Evolutionary conservation across 1,140 invertebrate species (phyloP).

Genomic region (Leptonema lineaticorne): DNA sequence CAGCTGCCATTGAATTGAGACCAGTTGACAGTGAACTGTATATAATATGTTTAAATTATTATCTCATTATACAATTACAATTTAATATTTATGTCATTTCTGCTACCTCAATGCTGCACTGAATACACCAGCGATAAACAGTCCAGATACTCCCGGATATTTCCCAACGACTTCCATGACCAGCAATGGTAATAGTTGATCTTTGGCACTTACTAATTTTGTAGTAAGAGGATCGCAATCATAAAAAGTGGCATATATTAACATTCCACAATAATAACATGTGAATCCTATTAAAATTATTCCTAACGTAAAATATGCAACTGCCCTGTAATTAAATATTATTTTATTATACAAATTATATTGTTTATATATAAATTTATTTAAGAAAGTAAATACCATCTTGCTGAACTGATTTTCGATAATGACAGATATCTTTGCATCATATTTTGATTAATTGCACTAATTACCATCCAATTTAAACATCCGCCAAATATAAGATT

Average conservation of each 20-base stretch:
- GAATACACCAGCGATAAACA: slow-evolving; percentile 78
- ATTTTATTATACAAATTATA: background rate
- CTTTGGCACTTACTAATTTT: slow-evolving; percentile 63
- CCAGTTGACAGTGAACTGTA: slow-evolving; percentile 83
- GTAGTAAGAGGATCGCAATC: slow-evolving; percentile 80
- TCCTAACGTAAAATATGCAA: slow-evolving; percentile 68
- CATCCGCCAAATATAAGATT: slow-evolving; percentile 74
- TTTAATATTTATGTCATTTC: too few relatives aligned
- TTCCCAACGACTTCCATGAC: slow-evolving; percentile 73
- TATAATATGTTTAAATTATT: too few relatives aligned
- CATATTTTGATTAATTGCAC: slow-evolving; percentile 83
- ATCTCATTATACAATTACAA: too few relatives aligned
- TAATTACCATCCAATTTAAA: slow-evolving; percentile 78
- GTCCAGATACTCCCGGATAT: slow-evolving; percentile 68
- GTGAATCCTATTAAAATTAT: slow-evolving; percentile 55
- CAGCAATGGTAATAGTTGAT: slow-evolving; percentile 67
- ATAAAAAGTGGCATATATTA: slow-evolving; percentile 79
- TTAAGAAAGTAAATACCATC: slow-evolving; percentile 54
- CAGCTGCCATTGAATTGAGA: slow-evolving; percentile 87
- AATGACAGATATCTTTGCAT: slow-evolving; percentile 74
- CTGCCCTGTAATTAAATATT: slow-evolving; percentile 57
- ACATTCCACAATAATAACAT: slow-evolving; percentile 70
- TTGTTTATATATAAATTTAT: background rate
- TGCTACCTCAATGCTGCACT: slow-evolving; percentile 76
- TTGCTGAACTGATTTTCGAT: slow-evolving; percentile 67